Base-by-base conservation (phyloP, 2,797 vertebrate species). In the Myotis pilosus region DNA sequence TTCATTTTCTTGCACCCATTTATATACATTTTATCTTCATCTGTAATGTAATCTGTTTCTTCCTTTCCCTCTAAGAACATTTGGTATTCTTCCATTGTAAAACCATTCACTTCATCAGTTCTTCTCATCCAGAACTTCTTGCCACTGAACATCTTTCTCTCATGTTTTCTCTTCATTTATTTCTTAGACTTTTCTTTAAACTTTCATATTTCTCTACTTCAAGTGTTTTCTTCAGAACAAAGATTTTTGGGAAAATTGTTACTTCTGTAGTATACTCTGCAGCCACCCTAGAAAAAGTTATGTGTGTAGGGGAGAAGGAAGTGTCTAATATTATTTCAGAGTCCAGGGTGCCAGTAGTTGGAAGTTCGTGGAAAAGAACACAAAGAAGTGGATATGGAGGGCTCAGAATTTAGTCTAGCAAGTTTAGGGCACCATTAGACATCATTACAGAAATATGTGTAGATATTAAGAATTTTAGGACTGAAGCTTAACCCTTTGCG, bases 121-220 rank as follows among this genome's bases (percentile, higher is more conserved):
- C 22, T 80, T 96, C 22, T 87, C 22, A 75, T 82, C 85, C 47
- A 90, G 33, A 90, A 69, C 9, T 16, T 90, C 57, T 51, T 88
- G 6, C 25, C 16, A 11, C 30, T 96, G 33, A 57, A 82, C 51
- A 38, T 81, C 19, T 75, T 53, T 91, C 30, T 72, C 28, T 83
- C 25, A 33, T 75, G 8, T 89, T 87, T 82, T 75, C 60, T 81
- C 12, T 6, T 80, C n/a, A n/a, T 84, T 69, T 15, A 20, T 68
- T 90, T 74, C 33, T 92, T 92, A 82, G 87, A 84, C 20, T 69
- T 86, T 66, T 10, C 30, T 78, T 90, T 84, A 76, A 87, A 25
- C 15, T 87, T 72, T 10, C 25, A 15, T 90, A 19, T 92, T 92
- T 95, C 12, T 86, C 62, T 76, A 71, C 55, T 62, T 75, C 62